Percentiles rank a stretch among this genome's conserved stretches.
Evolutionary conservation across 2,888 invertebrate species (phyloP).

Genomic region (Microdon myrmicae): DNA sequence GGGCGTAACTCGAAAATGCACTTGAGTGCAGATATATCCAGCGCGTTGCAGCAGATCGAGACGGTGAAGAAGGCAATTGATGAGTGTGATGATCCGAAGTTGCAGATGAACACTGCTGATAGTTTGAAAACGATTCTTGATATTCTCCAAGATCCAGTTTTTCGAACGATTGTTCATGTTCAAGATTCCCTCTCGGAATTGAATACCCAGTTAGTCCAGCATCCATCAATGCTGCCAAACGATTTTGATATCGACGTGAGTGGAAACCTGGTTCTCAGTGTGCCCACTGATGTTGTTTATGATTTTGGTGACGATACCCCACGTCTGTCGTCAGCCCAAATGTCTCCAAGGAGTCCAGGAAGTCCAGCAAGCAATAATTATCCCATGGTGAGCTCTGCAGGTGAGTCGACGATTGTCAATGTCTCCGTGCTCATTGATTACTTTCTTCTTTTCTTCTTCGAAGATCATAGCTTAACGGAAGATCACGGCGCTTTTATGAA

Average conservation of each 20-base stretch:
- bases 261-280: conserved; percentile 77
- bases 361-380: conserved; percentile 65
- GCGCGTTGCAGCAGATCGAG: conserved; percentile 88
- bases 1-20: conserved; percentile 63
- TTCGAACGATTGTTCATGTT: conserved; percentile 88
- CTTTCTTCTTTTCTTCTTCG: neutral
- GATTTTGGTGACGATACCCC: conserved; percentile 75
- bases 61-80: conserved; percentile 88
- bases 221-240: conserved; percentile 90
- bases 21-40: conserved; percentile 78
- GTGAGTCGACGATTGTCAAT: conserved; percentile 25
- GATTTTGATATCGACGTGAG: conserved; percentile 92
- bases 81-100: conserved; percentile 83
- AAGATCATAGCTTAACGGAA: conserved; percentile 49
- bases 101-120: conserved; percentile 77
- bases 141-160: conserved; percentile 88
- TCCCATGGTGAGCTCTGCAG: conserved; percentile 43
- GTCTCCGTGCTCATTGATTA: neutral
- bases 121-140: conserved; percentile 86
- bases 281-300: conserved; percentile 71
- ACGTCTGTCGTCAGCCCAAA: conserved; percentile 79
- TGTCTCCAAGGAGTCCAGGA: conserved; percentile 76
- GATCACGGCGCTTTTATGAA: conserved; percentile 68
- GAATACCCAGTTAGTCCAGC: conserved; percentile 86
- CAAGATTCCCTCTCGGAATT: conserved; percentile 91